These are phyloP conservation scores for Globicephala melas DNA, from an alignment of 2,113 vertebrate genomes.

Conservation along the genomic window DNA sequence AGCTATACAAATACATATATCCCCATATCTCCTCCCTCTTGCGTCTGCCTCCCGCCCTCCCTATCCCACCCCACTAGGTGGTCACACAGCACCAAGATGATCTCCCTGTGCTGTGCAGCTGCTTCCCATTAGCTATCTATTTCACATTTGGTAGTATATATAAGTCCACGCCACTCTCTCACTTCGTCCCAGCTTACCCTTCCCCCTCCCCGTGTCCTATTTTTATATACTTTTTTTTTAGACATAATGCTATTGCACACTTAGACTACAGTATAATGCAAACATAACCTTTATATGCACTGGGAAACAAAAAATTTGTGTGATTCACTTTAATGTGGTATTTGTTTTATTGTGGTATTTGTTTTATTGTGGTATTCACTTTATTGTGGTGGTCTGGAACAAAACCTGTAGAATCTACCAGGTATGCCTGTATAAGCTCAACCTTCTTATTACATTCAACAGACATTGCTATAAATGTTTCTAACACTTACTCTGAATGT, in stretches of 20 bases:
- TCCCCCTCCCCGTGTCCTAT: too few relatives aligned
- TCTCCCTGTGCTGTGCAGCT: too few relatives aligned
- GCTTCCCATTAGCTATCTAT: too few relatives aligned
- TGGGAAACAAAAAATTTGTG: neutral
- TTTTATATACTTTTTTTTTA: neutral
- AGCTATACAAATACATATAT: too few relatives aligned
- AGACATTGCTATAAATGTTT: neutral
- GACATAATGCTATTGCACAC: neutral
- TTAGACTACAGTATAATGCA: neutral
- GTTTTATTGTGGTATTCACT: neutral
- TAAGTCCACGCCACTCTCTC: too few relatives aligned
- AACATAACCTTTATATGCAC: neutral
- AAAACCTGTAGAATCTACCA: neutral
- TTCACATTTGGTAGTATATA: too few relatives aligned
- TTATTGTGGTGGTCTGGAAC: neutral
- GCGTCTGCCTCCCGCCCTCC: too few relatives aligned
- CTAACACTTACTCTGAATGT: neutral
- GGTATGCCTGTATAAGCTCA: neutral
- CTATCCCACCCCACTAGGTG: too few relatives aligned
- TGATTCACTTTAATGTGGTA: neutral
- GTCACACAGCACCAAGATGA: too few relatives aligned
- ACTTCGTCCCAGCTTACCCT: too few relatives aligned
- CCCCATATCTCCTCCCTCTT: too few relatives aligned
- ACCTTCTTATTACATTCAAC: neutral
- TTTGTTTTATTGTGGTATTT: neutral